These are phyloP conservation scores for Phyllotreta cruciferae DNA, from an alignment of 2,888 invertebrate genomes.

Conservation along the genomic window DNA sequence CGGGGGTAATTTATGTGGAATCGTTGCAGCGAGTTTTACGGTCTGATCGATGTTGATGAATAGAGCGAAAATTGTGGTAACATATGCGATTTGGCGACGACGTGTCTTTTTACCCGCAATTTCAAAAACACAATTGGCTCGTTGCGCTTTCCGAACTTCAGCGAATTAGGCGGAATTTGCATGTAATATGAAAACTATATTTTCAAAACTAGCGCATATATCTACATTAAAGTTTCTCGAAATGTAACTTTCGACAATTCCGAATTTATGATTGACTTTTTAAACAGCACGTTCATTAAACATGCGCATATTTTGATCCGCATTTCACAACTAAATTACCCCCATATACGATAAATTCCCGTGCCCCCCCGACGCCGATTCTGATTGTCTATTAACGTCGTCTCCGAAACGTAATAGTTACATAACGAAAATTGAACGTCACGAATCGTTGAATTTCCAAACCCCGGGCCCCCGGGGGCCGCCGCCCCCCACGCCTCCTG, in stretches of 20 bases:
- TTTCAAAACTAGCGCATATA: no score
- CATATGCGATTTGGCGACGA: constrained; percentile 23
- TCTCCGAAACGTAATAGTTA: constrained; percentile 23
- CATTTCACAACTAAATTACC: no score
- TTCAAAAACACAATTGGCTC: constrained; percentile 16
- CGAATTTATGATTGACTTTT: no score
- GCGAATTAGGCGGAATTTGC: constrained; percentile 6
- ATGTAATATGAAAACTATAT: no score
- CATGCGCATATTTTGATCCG: no score
- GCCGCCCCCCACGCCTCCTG: constrained; percentile 45
- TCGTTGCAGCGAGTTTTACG: constrained; percentile 29
- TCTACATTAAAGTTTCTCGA: no score
- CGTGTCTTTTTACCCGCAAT: neutral
- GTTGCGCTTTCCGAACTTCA: neutral
- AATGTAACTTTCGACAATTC: no score
- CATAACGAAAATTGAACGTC: constrained; percentile 41
- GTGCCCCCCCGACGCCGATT: no score
- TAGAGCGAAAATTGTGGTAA: constrained; percentile 31
- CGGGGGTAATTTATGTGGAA: constrained; percentile 31
- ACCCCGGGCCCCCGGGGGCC: constrained; percentile 38
- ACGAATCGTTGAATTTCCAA: constrained; percentile 43
- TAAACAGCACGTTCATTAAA: no score
- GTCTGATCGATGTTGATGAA: constrained; percentile 28
- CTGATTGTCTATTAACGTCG: no score
- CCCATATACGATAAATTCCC: no score